Conservation (phyloP, 1,140 invertebrate genomes). For the Physella acuta region DNA sequence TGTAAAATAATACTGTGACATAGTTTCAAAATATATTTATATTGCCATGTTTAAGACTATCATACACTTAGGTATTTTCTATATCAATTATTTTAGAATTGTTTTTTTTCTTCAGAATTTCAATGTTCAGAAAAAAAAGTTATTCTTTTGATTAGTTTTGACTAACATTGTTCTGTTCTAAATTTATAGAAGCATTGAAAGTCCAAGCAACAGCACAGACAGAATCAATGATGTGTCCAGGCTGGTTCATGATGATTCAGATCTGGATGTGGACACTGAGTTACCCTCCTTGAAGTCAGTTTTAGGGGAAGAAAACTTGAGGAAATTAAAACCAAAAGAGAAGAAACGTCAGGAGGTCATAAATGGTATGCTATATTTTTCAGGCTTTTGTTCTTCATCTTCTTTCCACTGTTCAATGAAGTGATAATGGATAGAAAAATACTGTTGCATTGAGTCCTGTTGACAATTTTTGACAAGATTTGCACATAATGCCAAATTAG, state of each 20-base stretch:
- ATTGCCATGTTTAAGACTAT: too few relatives aligned
- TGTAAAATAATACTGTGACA: too few relatives aligned
- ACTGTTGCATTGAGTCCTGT: too few relatives aligned
- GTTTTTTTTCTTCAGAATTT: too few relatives aligned
- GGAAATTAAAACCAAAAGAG: slow-evolving; percentile 73
- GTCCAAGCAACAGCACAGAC: slow-evolving; percentile 66
- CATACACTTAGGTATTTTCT: too few relatives aligned
- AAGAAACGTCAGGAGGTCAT: slow-evolving; percentile 96
- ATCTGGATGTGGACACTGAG: slow-evolving; percentile 79
- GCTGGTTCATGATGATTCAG: slow-evolving; percentile 69
- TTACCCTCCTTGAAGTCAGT: slow-evolving; percentile 77
- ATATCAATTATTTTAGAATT: too few relatives aligned
- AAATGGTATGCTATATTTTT: slow-evolving; percentile 84
- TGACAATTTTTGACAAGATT: too few relatives aligned
- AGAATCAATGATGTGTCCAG: slow-evolving; percentile 57
- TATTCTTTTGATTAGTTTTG: neutral
- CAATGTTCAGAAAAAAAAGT: neutral
- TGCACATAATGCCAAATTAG: too few relatives aligned
- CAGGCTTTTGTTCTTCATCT: too few relatives aligned
- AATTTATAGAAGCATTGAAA: slow-evolving; percentile 64
- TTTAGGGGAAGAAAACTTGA: slow-evolving; percentile 73
- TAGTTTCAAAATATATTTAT: too few relatives aligned
- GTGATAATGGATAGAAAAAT: too few relatives aligned
- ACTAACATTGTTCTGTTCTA: slow-evolving; percentile 1
- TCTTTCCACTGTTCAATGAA: too few relatives aligned